Conservation (phyloP, 2,797 vertebrate species). For the Spondyliosoma cantharus region DNA sequence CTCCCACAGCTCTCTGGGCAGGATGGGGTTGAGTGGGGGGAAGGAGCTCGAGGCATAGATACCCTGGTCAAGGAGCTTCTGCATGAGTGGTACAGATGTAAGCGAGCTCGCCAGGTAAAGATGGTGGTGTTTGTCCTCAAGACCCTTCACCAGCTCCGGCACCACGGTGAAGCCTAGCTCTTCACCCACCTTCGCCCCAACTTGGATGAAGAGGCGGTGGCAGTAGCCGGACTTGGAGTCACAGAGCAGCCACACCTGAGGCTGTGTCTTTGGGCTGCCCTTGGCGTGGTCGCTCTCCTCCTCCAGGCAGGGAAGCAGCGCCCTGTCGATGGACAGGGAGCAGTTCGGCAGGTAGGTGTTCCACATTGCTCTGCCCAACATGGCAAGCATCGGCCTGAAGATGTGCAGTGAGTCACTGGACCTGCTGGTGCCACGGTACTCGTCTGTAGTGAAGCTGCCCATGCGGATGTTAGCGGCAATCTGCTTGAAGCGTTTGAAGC, state of each 20-base stretch:
- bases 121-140: conserved; percentile 83
- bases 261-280: conserved; percentile 61
- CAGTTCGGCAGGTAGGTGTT: conserved; percentile 80
- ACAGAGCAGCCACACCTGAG: conserved; percentile 86
- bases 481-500: conserved; percentile 80
- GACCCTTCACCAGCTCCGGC: conserved; percentile 72
- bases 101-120: conserved; percentile 82
- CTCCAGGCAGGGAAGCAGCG: conserved; percentile 79
- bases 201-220: conserved; percentile 82
- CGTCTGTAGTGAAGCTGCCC: conserved; percentile 71
- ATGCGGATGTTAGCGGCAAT: conserved; percentile 79
- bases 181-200: conserved; percentile 38
- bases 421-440: conserved; percentile 11
- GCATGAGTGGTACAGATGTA: conserved; percentile 78
- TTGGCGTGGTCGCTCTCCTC: conserved; percentile 50
- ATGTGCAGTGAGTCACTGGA: conserved; percentile 71
- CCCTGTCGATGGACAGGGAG: conserved; percentile 81
- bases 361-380: conserved; percentile 78
- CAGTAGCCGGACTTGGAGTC: conserved; percentile 89
- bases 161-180: conserved; percentile 78
- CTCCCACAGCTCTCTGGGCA: conserved; percentile 79
- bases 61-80: conserved; percentile 75
- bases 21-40: conserved; percentile 64
- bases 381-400: conserved; percentile 80
- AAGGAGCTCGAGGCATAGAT: conserved; percentile 84